Conservation (phyloP, 2,888 invertebrate species). For the Metopia argyrocephala region DNA sequence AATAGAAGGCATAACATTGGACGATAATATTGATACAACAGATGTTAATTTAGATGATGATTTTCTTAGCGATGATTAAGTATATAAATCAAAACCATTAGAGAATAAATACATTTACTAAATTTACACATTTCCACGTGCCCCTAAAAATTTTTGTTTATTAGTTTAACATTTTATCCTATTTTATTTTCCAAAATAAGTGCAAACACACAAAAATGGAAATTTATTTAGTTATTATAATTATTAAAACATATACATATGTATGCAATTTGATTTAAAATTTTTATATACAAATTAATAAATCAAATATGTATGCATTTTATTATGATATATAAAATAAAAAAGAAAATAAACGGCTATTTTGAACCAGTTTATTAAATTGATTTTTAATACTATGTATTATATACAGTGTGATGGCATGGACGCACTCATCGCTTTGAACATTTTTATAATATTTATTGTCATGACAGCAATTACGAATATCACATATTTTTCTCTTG, state of each 20-base stretch:
- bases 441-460: too few species aligned
- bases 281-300: constrained; percentile 35
- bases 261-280: constrained; percentile 41
- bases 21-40: constrained; percentile 87
- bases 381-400: too few species aligned
- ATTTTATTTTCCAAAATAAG: background rate
- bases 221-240: constrained; percentile 33
- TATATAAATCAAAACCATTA: constrained; percentile 1
- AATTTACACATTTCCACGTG: constrained; percentile 32
- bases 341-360: background rate
- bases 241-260: constrained; percentile 12
- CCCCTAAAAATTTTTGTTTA: constrained; percentile 16
- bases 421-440: too few species aligned
- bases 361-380: constrained; percentile 79
- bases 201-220: constrained; percentile 21
- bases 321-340: constrained; percentile 53
- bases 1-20: constrained; percentile 88
- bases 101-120: constrained; percentile 30
- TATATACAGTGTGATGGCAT: too few species aligned
- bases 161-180: constrained; percentile 22
- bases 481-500: too few species aligned
- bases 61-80: constrained; percentile 81
- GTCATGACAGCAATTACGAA: too few species aligned
- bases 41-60: constrained; percentile 86
- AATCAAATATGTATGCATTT: constrained; percentile 47